A percentile compares a stretch with the other conserved stretches of the same genome.
Conservation (phyloP, 2,113 vertebrate genomes). For the Thinocorus orbignyianus region DNA sequence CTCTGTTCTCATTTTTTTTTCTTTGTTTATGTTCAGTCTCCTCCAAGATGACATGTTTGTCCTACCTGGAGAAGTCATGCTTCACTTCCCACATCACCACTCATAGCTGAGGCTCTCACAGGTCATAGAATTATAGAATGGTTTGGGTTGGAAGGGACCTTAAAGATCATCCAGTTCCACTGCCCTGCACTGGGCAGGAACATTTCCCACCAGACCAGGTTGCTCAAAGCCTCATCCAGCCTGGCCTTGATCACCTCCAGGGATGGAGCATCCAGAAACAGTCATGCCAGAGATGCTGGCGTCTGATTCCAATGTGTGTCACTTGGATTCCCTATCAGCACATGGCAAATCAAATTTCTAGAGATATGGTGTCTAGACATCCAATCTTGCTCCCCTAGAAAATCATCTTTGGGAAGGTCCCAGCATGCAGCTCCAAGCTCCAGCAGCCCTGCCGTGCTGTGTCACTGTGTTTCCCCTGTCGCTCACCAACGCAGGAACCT, state of each 20-base stretch:
- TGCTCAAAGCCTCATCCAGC: too few species aligned
- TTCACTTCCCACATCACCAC: background rate
- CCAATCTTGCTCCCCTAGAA: background rate
- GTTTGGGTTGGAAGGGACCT: too few species aligned
- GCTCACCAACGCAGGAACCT: background rate
- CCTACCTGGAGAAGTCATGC: background rate
- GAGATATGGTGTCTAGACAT: background rate
- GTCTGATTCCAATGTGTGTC: rapidly evolving
- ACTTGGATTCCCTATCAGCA: background rate
- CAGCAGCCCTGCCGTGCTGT: background rate
- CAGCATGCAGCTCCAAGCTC: background rate
- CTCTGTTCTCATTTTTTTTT: background rate
- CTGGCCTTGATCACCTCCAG: too few species aligned
- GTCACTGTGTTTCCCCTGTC: background rate
- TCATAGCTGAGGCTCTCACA: background rate
- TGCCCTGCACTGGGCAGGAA: too few species aligned
- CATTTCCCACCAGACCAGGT: too few species aligned
- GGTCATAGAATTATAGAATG: background rate
- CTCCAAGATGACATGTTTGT: background rate
- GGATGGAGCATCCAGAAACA: too few species aligned
- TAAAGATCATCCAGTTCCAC: too few species aligned
- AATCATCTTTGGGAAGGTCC: background rate
- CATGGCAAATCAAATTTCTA: background rate
- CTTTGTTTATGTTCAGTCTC: background rate
- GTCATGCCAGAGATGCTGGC: background rate